A percentile compares a stretch with the other conserved stretches of the same genome.
phyloP scores from a whole-genome alignment of 1,140 invertebrate species.

The Danaus plexippus region DNA sequence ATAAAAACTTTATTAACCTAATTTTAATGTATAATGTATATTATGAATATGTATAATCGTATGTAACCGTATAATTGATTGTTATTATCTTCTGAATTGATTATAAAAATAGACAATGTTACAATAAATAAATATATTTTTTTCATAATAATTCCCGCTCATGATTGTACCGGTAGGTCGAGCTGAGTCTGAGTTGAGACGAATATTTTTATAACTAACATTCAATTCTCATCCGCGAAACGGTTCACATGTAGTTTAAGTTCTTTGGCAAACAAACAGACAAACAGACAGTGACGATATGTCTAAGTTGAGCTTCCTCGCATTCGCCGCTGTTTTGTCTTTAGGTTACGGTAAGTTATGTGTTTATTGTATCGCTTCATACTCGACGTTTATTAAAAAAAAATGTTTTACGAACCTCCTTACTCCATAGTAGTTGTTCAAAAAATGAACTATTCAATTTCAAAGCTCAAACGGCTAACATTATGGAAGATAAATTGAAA shows the following conservation, averaged over 20 bases:
- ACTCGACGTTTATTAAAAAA: no score
- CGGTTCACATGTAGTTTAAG: slow-evolving; percentile 20
- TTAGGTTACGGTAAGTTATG: slow-evolving; percentile 43
- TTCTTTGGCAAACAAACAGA: slow-evolving; percentile 16
- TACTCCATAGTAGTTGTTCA: no score
- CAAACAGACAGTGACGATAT: slow-evolving; percentile 28
- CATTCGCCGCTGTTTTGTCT: slow-evolving; percentile 37
- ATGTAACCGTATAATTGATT: no score
- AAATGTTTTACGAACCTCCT: no score
- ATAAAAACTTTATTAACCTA: no score
- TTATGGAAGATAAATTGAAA: no score
- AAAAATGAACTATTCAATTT: no score
- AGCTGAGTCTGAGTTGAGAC: slow-evolving; percentile 30
- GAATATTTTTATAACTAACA: slow-evolving; percentile 48
- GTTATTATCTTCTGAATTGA: no score
- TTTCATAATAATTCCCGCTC: slow-evolving; percentile 19
- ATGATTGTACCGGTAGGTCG: slow-evolving; percentile 46
- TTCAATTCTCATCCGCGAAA: slow-evolving; percentile 33
- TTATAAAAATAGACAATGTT: no score
- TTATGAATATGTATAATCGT: no score
- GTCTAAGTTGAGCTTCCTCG: slow-evolving; percentile 37
- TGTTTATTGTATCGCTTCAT: slow-evolving; percentile 10
- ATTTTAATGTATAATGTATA: no score
- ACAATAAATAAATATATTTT: background rate
- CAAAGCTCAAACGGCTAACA: no score